Conservation (phyloP, 2,888 invertebrate species). For the Sarcophaga rosellei region DNA sequence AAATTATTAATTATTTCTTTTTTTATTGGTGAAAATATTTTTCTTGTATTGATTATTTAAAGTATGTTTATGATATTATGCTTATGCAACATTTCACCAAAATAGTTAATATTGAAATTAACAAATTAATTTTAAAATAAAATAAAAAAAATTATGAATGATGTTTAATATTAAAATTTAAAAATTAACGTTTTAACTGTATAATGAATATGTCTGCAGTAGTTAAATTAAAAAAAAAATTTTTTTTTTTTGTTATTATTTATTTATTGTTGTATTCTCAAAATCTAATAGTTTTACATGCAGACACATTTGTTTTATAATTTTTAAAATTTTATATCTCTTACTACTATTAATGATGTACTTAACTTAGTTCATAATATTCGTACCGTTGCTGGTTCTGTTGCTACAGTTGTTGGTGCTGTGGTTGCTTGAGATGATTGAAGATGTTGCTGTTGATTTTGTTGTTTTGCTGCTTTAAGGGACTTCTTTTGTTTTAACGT, state of each 20-base stretch:
- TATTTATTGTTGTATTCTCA: conserved; percentile 64
- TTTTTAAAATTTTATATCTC: conserved; percentile 67
- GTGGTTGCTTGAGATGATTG: too few relatives aligned
- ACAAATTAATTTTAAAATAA: conserved; percentile 52
- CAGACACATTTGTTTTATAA: conserved; percentile 66
- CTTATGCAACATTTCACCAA: conserved; percentile 67
- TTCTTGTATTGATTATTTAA: conserved; percentile 51
- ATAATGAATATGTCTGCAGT: conserved; percentile 70
- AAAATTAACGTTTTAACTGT: conserved; percentile 67
- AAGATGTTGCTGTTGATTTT: too few relatives aligned
- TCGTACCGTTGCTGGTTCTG: too few relatives aligned
- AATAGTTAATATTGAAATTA: conserved; percentile 59
- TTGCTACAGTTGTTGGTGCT: too few relatives aligned
- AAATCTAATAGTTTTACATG: conserved; percentile 68
- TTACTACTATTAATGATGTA: too few relatives aligned
- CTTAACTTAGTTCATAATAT: too few relatives aligned
- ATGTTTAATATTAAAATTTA: conserved; percentile 65
- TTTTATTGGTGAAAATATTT: conserved; percentile 53
- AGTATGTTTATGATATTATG: conserved; percentile 58
- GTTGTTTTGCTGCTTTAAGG: too few relatives aligned
- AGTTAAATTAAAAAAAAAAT: conserved; percentile 70
- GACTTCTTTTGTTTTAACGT: too few relatives aligned
- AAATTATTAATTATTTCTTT: conserved; percentile 67
- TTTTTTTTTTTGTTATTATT: conserved; percentile 63
- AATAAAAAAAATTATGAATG: conserved; percentile 53